phyloP scores from a whole-genome alignment of 2,888 invertebrate genomes.

The Idaea straminata region DNA sequence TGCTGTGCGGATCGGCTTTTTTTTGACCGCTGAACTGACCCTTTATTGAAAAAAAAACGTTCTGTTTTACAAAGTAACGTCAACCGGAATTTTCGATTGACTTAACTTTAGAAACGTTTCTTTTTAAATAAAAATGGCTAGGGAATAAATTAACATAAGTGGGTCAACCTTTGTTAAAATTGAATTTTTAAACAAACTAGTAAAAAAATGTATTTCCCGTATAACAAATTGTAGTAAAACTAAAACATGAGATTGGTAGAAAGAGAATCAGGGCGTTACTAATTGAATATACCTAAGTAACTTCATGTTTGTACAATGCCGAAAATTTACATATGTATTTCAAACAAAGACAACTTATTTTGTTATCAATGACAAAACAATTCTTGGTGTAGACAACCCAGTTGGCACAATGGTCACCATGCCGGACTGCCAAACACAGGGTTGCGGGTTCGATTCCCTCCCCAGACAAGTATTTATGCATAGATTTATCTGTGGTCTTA shows the following conservation, averaged over 20 bases:
- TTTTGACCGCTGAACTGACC: no score
- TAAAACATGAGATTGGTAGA: not conserved
- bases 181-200: not conserved
- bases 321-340: no score
- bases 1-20: no score
- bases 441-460: no score
- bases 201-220: not conserved
- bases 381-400: no score
- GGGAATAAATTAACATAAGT: not conserved
- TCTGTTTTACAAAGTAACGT: not conserved
- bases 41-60: not conserved
- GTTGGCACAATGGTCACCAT: no score
- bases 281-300: not conserved
- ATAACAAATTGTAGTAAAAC: not conserved
- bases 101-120: not conserved
- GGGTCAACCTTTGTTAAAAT: not conserved
- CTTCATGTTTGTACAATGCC: not conserved
- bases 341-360: no score
- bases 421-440: no score
- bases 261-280: not conserved
- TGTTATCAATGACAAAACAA: no score
- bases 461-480: no score
- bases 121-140: not conserved
- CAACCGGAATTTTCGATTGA: not conserved
- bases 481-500: no score